Evolutionary conservation across 2,113 vertebrate genomes (phyloP).

Genomic region (Chamaetylas fuelleborni): DNA sequence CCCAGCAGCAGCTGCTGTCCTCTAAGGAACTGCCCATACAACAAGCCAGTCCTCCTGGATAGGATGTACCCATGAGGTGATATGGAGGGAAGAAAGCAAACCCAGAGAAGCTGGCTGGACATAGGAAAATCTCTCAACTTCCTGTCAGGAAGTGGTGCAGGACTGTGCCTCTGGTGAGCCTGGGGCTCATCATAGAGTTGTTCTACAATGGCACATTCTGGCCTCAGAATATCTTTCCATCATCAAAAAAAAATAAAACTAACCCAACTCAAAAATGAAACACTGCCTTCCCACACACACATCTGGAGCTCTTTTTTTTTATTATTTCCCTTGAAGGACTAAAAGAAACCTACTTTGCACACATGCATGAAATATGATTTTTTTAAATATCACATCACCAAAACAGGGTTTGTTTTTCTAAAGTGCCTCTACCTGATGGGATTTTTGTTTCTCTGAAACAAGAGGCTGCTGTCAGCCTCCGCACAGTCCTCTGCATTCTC

Average conservation of each 20-base stretch:
- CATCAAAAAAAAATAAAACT: neutral
- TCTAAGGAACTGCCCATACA: neutral
- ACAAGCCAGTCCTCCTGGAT: neutral
- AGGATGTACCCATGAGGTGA: neutral
- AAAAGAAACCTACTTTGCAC: neutral
- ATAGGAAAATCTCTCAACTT: neutral
- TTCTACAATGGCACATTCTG: neutral
- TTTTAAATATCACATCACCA: neutral
- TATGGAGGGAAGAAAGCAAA: neutral
- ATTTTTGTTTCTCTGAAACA: slow-evolving; percentile 19
- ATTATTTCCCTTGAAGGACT: neutral
- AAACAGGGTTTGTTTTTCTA: neutral
- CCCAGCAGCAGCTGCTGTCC: neutral
- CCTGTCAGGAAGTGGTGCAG: neutral
- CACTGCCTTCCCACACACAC: neutral
- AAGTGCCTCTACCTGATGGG: neutral
- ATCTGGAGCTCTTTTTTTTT: neutral
- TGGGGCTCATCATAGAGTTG: neutral
- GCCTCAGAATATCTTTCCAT: neutral
- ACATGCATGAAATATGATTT: neutral
- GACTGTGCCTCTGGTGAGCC: no score
- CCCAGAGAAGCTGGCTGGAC: neutral
- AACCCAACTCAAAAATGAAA: neutral
- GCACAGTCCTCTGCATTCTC: neutral
- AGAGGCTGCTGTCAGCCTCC: neutral